Evolutionary conservation across 2,797 vertebrate genomes (phyloP).

Genomic region (Peromyscus attwateri): DNA sequence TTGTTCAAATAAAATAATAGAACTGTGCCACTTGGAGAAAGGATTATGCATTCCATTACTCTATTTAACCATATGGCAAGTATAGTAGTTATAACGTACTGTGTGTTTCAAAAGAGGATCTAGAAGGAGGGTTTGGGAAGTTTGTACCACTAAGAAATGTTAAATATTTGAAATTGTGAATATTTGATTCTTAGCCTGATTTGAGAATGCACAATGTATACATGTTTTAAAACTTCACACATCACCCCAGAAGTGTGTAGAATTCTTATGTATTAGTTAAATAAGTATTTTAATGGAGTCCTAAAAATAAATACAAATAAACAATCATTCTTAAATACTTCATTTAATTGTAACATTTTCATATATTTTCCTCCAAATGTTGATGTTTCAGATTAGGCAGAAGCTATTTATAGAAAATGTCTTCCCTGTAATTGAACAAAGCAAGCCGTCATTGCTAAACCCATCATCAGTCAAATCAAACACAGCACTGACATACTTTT

Average conservation of each 20-base stretch:
- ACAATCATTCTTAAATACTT: neutral
- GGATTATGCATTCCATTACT: neutral
- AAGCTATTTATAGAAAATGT: neutral
- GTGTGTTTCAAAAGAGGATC: neutral
- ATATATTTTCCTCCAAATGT: slow-evolving; percentile 39
- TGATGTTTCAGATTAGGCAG: slow-evolving; percentile 3
- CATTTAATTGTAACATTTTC: neutral
- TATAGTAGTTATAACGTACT: neutral
- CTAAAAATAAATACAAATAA: neutral
- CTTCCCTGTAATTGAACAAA: slow-evolving; percentile 11
- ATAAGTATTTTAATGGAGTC: neutral
- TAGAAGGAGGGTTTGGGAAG: neutral
- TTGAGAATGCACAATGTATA: neutral
- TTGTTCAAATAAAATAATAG: neutral
- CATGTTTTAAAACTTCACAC: neutral
- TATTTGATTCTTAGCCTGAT: neutral
- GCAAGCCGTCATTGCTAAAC: neutral
- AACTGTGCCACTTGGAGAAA: neutral
- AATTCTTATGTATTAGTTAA: neutral
- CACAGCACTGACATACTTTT: slow-evolving; percentile 25
- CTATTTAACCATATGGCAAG: neutral
- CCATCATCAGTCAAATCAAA: slow-evolving; percentile 43
- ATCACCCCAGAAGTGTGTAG: neutral
- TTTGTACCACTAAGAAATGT: neutral
- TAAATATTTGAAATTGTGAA: neutral